A percentile compares a stretch with the other conserved stretches of the same genome.
These are phyloP conservation scores for Rachycentron canadum DNA, from an alignment of 2,797 vertebrate genomes.

Conservation along the genomic window DNA sequence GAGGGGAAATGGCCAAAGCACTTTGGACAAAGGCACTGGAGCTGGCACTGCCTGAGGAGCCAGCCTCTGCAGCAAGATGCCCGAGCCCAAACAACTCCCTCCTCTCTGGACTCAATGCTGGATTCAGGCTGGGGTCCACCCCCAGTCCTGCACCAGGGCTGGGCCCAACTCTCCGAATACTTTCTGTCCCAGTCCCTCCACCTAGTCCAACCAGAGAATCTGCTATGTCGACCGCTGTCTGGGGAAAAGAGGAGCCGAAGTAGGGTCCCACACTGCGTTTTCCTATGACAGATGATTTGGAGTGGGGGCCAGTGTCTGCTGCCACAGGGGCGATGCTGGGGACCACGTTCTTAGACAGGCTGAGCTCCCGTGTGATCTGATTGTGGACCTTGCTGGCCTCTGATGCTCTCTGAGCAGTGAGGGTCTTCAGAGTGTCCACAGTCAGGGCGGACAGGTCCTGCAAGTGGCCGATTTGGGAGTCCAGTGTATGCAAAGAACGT, in stretches of 20 bases:
- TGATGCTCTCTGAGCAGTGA: constrained; percentile 96
- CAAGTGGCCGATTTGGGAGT: constrained; percentile 99
- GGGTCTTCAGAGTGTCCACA: constrained; percentile 97
- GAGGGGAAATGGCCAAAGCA: constrained; percentile 83
- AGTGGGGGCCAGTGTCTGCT: constrained; percentile 87
- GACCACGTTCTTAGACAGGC: constrained; percentile 96
- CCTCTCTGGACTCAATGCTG: constrained; percentile 83
- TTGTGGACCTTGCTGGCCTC: constrained; percentile 99
- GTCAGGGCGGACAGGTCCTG: constrained; percentile 98
- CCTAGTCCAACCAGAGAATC: constrained; percentile 90
- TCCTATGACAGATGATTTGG: constrained; percentile 90
- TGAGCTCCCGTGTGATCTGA: constrained; percentile 96
- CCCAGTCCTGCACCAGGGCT: constrained; percentile 60
- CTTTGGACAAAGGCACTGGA: constrained; percentile 91
- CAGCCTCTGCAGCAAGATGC: constrained; percentile 88
- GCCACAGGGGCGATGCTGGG: constrained; percentile 90
- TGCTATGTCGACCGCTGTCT: constrained; percentile 87
- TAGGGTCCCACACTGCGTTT: constrained; percentile 91
- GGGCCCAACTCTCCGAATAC: constrained; percentile 78
- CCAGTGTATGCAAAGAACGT: constrained; percentile 95
- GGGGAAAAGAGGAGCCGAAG: constrained; percentile 90
- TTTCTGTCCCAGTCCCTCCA: constrained; percentile 78
- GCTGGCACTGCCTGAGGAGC: constrained; percentile 90
- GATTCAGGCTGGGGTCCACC: constrained; percentile 66
- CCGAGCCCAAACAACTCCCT: constrained; percentile 79